Percentiles rank a stretch among this genome's conserved stretches.
phyloP scores from a whole-genome alignment of 2,113 vertebrate genomes.

The Pao palembangensis region DNA sequence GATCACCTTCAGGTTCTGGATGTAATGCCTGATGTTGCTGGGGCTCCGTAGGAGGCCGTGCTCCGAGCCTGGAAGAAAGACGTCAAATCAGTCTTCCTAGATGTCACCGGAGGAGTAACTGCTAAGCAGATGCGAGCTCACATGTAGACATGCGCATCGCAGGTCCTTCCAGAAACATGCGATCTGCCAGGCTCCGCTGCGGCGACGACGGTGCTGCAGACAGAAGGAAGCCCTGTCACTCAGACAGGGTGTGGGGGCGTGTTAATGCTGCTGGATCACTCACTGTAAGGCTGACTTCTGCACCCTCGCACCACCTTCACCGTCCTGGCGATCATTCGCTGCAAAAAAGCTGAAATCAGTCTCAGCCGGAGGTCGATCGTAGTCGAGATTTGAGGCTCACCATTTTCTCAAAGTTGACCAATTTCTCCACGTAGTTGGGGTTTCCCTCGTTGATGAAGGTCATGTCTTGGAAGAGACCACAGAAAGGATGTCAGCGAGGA shows the following conservation, averaged over 20 bases:
- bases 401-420: conserved; percentile 98
- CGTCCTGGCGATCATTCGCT: conserved; percentile 92
- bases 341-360: background rate
- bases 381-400: conserved; percentile 63
- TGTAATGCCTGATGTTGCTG: conserved; percentile 78
- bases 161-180: conserved; percentile 83
- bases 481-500: background rate
- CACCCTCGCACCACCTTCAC: conserved; percentile 82
- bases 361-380: background rate
- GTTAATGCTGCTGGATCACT: conserved; percentile 2
- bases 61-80: conserved; percentile 79
- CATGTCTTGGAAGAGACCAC: conserved; percentile 77
- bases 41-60: conserved; percentile 78
- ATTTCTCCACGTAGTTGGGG: conserved; percentile 80
- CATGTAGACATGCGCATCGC: conserved; percentile 81
- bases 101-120: background rate
- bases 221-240: background rate
- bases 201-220: conserved; percentile 85
- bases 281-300: conserved; percentile 81
- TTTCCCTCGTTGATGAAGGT: conserved; percentile 97
- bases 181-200: conserved; percentile 82
- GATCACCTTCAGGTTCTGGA: conserved; percentile 88
- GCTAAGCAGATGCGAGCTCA: conserved; percentile 50
- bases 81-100: too few species aligned
- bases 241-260: too few species aligned